phyloP scores from a whole-genome alignment of 2,113 vertebrate species.

The Callipepla californica region DNA sequence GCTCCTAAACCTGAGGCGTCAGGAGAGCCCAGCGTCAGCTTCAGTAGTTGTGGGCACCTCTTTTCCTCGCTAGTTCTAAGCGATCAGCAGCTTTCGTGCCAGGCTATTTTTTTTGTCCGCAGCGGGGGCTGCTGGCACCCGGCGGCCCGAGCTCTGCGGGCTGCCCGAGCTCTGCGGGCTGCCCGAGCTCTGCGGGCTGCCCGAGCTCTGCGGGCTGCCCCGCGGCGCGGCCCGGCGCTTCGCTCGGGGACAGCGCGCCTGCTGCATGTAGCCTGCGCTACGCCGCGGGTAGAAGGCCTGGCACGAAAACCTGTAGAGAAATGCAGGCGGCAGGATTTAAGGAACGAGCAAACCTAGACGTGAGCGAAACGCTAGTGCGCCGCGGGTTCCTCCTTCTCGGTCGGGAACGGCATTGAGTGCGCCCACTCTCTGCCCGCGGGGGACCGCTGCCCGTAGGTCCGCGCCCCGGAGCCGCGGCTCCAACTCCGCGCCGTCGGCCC shows the following conservation, averaged over 20 bases:
- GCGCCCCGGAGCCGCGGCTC: not conserved
- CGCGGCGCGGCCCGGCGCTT: not conserved
- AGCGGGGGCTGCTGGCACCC: not conserved
- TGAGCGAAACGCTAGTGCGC: constrained; percentile 39
- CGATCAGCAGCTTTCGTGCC: not conserved
- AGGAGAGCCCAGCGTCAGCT: not conserved
- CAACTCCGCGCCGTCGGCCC: not conserved
- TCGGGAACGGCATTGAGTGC: not conserved
- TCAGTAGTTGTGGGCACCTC: not conserved
- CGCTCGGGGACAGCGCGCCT: not conserved
- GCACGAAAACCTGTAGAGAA: constrained; percentile 3
- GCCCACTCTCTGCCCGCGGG: not conserved
- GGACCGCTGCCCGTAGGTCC: constrained; percentile 73
- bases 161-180: too few relatives aligned
- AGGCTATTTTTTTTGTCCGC: not conserved
- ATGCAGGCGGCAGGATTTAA: constrained; percentile 7
- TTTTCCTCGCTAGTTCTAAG: not conserved
- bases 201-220: not conserved
- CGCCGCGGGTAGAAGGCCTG: not conserved
- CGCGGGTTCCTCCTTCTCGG: constrained; percentile 4
- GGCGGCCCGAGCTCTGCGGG: not conserved
- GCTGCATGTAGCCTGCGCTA: not conserved
- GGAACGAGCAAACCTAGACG: constrained; percentile 23
- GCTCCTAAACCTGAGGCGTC: not conserved
- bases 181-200: not conserved